Evolutionary conservation across 2,113 vertebrate species (phyloP).

Genomic region (Cairina moschata): DNA sequence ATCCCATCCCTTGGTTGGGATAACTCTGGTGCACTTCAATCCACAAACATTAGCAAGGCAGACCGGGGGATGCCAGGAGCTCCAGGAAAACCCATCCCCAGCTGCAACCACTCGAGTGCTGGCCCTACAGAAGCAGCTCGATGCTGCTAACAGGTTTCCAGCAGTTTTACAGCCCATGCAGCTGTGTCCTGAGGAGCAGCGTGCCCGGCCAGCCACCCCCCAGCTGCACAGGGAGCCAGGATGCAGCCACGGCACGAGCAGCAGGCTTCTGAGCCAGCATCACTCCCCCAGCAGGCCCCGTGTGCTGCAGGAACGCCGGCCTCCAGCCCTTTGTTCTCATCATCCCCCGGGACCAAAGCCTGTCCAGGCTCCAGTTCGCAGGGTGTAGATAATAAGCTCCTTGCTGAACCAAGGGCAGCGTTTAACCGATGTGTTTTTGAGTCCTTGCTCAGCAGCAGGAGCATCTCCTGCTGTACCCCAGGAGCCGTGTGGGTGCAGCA

Average conservation of each 20-base stretch:
- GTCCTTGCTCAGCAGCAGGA: not conserved
- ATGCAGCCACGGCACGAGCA: not conserved
- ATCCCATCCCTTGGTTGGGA: not conserved
- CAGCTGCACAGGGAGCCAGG: not conserved
- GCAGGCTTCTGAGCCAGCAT: not conserved
- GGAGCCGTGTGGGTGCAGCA: not conserved
- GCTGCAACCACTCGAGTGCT: not conserved
- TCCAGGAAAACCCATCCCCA: not conserved
- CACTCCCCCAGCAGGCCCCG: not conserved
- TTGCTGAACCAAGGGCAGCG: constrained; percentile 8
- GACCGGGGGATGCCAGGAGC: not conserved
- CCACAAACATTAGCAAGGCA: not conserved
- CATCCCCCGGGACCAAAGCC: not conserved
- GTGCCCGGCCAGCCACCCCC: not conserved
- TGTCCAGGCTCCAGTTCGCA: not conserved
- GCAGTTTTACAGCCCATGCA: not conserved
- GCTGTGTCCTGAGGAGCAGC: not conserved
- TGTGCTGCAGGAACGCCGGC: not conserved
- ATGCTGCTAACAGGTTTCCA: not conserved
- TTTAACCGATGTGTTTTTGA: constrained; percentile 38
- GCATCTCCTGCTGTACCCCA: not conserved
- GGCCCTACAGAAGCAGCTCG: not conserved
- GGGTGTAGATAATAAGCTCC: not conserved
- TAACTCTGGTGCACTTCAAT: not conserved
- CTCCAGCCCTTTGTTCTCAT: not conserved